Conservation (phyloP, 2,113 vertebrate species). For the Rhinogobius similis region DNA sequence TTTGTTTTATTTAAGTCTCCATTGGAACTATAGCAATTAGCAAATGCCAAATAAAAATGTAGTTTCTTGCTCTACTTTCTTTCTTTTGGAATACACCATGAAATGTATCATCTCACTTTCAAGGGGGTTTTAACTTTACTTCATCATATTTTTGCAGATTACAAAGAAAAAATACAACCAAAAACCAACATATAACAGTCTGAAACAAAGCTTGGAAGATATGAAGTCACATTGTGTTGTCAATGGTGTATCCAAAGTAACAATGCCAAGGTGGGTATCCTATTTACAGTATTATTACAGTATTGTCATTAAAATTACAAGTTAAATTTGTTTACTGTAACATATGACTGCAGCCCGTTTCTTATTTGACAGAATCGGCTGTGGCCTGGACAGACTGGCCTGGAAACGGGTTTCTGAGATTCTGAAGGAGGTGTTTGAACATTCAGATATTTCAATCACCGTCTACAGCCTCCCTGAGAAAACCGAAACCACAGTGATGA, state of each 20-base stretch:
- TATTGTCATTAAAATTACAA: too few species aligned
- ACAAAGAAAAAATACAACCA: conserved; percentile 87
- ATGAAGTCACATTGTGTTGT: conserved; percentile 86
- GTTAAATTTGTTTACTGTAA: too few species aligned
- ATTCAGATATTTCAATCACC: conserved; percentile 84
- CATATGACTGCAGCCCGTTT: background rate
- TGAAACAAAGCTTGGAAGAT: conserved; percentile 84
- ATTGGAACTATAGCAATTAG: too few species aligned
- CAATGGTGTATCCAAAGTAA: conserved; percentile 84
- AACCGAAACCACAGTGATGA: conserved; percentile 48
- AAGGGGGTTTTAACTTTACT: background rate
- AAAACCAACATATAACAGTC: conserved; percentile 85
- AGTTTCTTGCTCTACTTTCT: too few species aligned
- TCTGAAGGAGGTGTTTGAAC: conserved; percentile 85
- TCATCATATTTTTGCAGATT: conserved; percentile 74
- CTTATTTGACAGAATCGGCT: conserved; percentile 85
- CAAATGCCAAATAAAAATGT: too few species aligned
- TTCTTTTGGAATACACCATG: too few species aligned
- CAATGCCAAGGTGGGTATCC: conserved; percentile 87
- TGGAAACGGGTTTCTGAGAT: conserved; percentile 86
- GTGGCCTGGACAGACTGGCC: conserved; percentile 87
- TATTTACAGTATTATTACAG: background rate
- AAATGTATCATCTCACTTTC: too few species aligned
- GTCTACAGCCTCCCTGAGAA: conserved; percentile 82
- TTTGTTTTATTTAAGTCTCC: too few species aligned